Evolutionary conservation across 2,888 invertebrate species (phyloP).

Genomic region (Anodontia alba): DNA sequence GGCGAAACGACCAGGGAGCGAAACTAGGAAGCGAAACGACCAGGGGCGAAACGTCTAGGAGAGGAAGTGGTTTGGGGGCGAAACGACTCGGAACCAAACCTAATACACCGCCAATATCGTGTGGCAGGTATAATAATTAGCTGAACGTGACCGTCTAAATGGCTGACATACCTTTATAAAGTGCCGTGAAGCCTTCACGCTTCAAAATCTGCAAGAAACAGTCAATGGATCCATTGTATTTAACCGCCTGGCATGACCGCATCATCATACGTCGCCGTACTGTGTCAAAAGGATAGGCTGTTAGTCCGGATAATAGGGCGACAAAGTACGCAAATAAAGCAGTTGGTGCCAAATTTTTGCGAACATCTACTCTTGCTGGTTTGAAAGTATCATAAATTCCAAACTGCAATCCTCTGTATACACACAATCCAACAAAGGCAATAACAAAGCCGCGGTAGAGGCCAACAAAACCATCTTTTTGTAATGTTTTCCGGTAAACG

Average conservation of each 20-base stretch:
- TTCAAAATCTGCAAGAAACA: slow-evolving; percentile 95
- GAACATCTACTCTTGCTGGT: slow-evolving; percentile 70
- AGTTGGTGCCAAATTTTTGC: slow-evolving; percentile 46
- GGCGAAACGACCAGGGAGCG: no score
- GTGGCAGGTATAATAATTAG: no score
- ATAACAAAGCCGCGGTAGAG: slow-evolving; percentile 84
- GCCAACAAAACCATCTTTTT: slow-evolving; percentile 81
- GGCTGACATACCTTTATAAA: slow-evolving; percentile 93
- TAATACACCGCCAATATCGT: no score
- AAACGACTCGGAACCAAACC: no score
- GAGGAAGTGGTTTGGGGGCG: no score
- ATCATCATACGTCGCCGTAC: slow-evolving; percentile 98
- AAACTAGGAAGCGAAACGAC: no score
- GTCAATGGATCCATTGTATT: slow-evolving; percentile 86
- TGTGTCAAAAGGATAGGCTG: slow-evolving; percentile 98
- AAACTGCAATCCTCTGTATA: slow-evolving; percentile 84
- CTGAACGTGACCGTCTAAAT: no score
- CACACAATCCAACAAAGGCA: slow-evolving; percentile 83
- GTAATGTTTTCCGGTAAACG: slow-evolving; percentile 81
- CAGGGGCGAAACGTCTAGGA: no score
- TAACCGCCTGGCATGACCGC: slow-evolving; percentile 89
- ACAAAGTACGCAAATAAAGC: slow-evolving; percentile 86
- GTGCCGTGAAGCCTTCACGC: slow-evolving; percentile 92
- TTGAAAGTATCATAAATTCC: slow-evolving; percentile 84
- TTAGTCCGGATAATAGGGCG: slow-evolving; percentile 95